These are phyloP conservation scores for Dryadula phaetusa DNA, from an alignment of 2,888 invertebrate genomes.

Conservation along the genomic window DNA sequence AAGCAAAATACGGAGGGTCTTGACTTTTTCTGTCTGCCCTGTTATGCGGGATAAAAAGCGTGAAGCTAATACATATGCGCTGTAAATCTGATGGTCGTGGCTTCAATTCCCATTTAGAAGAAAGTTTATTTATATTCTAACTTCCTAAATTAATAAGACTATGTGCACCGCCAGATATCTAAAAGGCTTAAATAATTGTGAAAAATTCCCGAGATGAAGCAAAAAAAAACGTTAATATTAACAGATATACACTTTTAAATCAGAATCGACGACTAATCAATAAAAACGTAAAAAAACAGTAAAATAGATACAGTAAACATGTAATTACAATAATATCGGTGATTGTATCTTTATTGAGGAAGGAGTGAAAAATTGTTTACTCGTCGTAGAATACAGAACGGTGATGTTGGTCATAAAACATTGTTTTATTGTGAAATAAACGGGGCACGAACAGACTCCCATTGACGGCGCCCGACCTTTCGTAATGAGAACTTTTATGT, in stretches of 20 bases:
- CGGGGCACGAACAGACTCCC: slow-evolving; percentile 58
- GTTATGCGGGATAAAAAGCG: too few relatives aligned
- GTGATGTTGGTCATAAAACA: slow-evolving; percentile 58
- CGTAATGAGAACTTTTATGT: slow-evolving; percentile 59
- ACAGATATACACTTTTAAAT: not conserved
- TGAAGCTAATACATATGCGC: too few relatives aligned
- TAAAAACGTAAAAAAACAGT: slow-evolving; percentile 3
- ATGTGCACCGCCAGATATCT: too few relatives aligned
- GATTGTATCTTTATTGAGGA: slow-evolving; percentile 35
- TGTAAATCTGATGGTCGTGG: too few relatives aligned
- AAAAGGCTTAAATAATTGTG: too few relatives aligned
- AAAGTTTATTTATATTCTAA: too few relatives aligned
- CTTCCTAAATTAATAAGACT: too few relatives aligned
- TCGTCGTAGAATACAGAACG: slow-evolving; percentile 27
- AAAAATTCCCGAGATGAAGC: too few relatives aligned
- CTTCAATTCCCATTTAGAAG: too few relatives aligned
- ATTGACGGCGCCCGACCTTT: slow-evolving; percentile 59
- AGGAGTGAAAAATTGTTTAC: slow-evolving; percentile 36
- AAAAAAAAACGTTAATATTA: not conserved
- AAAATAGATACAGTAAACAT: slow-evolving; percentile 5
- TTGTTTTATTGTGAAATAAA: slow-evolving; percentile 67
- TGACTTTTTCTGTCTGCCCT: too few relatives aligned
- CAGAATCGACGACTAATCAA: not conserved
- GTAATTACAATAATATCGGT: slow-evolving; percentile 30
- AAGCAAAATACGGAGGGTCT: too few relatives aligned